phyloP scores from a whole-genome alignment of 2,797 vertebrate genomes.

The Manis crassicaudata region DNA sequence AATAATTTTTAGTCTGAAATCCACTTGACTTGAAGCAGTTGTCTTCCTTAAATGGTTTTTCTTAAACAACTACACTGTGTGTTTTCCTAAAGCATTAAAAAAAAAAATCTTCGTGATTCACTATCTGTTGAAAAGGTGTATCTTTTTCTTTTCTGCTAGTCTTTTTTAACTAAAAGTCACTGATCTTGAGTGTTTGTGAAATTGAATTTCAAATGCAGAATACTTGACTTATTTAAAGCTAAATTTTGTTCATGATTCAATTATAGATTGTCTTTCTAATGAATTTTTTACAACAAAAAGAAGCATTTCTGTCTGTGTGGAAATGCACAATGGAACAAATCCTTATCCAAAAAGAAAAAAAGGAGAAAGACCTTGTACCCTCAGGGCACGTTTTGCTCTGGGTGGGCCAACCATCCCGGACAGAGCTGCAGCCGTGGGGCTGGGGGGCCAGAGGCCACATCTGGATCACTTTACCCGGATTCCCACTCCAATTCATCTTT shows the following conservation, averaged over 20 bases:
- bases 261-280: conserved; percentile 42
- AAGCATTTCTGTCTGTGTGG: conserved; percentile 33
- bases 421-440: fast-evolving
- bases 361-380: neutral
- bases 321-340: conserved; percentile 61
- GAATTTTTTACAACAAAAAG: conserved; percentile 39
- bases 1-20: conserved; percentile 19
- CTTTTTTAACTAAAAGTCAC: conserved; percentile 49
- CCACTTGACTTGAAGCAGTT: neutral
- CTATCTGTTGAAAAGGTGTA: conserved; percentile 41
- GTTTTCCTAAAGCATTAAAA: conserved; percentile 45
- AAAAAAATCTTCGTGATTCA: conserved; percentile 25
- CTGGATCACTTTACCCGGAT: neutral
- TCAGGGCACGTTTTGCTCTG: fast-evolving
- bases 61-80: conserved; percentile 18
- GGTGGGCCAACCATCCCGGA: fast-evolving
- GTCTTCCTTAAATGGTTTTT: conserved; percentile 57
- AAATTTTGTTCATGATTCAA: conserved; percentile 58
- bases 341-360: neutral
- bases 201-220: conserved; percentile 63
- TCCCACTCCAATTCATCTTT: neutral
- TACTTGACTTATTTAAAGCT: conserved; percentile 37
- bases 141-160: conserved; percentile 31
- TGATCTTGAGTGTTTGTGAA: conserved; percentile 57
- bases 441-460: too few relatives aligned